phyloP scores from a whole-genome alignment of 2,113 vertebrate species.

The Poecilia latipinna region DNA sequence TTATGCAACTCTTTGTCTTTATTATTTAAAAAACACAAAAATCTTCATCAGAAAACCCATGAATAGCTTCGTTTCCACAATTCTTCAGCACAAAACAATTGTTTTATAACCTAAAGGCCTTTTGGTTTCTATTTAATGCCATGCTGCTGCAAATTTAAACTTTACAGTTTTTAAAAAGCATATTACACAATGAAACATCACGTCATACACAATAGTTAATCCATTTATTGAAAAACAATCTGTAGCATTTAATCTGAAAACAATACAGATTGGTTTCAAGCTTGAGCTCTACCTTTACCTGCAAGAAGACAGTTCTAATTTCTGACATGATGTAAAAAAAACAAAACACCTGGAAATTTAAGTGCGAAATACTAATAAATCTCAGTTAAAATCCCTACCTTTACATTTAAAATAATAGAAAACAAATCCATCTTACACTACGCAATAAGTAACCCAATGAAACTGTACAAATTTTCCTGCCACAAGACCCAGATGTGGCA shows the following conservation, averaged over 20 bases:
- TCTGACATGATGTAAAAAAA: constrained; percentile 50
- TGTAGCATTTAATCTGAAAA: constrained; percentile 50
- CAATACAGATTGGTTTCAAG: constrained; percentile 43
- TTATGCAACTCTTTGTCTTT: not conserved
- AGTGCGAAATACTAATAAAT: constrained; percentile 48
- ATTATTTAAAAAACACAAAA: not conserved
- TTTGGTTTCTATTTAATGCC: no score
- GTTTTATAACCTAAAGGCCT: no score
- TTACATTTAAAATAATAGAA: constrained; percentile 17
- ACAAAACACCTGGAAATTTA: not conserved
- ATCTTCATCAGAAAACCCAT: no score
- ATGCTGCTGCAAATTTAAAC: no score
- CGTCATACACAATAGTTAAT: constrained; percentile 60
- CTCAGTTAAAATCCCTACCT: constrained; percentile 23
- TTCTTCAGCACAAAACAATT: no score
- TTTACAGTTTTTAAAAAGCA: constrained; percentile 7
- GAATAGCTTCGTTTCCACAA: no score
- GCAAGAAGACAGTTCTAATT: constrained; percentile 51
- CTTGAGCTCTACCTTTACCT: constrained; percentile 52
- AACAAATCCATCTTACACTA: constrained; percentile 11
- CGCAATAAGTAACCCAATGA: constrained; percentile 20
- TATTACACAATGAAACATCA: constrained; percentile 56
- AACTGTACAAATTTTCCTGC: constrained; percentile 28
- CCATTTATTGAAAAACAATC: constrained; percentile 48
- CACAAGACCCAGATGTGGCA: constrained; percentile 21